phyloP scores from a whole-genome alignment of 2,888 invertebrate genomes.

The Myopa tessellatipennis region DNA sequence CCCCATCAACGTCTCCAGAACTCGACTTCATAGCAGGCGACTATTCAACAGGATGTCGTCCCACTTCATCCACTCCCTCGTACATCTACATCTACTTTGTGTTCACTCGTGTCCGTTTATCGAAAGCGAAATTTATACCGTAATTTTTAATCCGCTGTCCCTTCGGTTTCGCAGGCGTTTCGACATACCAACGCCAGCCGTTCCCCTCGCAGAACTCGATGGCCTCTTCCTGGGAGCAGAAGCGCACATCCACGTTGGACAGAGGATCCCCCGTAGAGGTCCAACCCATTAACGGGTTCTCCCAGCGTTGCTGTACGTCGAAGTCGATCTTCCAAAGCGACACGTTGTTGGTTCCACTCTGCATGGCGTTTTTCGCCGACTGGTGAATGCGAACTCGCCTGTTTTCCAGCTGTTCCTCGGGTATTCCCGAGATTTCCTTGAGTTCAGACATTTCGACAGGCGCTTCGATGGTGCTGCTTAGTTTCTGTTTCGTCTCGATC shows the following conservation, averaged over 20 bases:
- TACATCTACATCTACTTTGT: conserved; percentile 78
- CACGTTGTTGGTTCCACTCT: conserved; percentile 93
- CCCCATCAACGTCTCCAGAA: too few relatives aligned
- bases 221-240: conserved; percentile 85
- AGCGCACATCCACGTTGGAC: conserved; percentile 89
- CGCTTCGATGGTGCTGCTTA: conserved; percentile 62
- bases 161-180: conserved; percentile 76
- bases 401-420: conserved; percentile 87
- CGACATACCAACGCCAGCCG: conserved; percentile 91
- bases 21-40: too few relatives aligned
- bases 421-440: conserved; percentile 83
- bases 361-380: conserved; percentile 97
- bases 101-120: conserved; percentile 90
- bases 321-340: conserved; percentile 95
- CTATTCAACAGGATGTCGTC: too few relatives aligned
- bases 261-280: conserved; percentile 93
- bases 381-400: conserved; percentile 89
- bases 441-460: conserved; percentile 73
- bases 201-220: conserved; percentile 93
- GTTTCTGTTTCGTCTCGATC: conserved; percentile 60
- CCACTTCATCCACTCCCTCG: too few relatives aligned
- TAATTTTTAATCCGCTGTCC: conserved; percentile 89
- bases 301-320: conserved; percentile 96
- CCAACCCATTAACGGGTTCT: conserved; percentile 99
- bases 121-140: conserved; percentile 95